Evolutionary conservation across 2,113 vertebrate genomes (phyloP).

Genomic region (Microcebus griseorufus): DNA sequence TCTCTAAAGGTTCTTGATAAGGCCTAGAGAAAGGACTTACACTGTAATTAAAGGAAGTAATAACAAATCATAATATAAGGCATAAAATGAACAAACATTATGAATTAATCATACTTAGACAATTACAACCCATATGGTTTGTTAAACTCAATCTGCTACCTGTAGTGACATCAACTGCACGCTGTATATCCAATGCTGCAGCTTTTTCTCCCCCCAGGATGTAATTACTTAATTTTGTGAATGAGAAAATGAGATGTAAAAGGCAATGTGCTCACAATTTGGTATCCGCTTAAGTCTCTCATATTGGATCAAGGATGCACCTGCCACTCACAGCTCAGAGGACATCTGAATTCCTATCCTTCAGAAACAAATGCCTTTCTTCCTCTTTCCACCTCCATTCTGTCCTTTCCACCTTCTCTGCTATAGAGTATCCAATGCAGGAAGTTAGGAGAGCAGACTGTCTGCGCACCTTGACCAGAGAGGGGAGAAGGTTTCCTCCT

Average conservation of each 20-base stretch:
- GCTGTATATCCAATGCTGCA: slow-evolving; percentile 73
- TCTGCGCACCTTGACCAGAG: not conserved
- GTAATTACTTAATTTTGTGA: slow-evolving; percentile 85
- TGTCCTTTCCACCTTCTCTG: not conserved
- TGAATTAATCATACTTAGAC: slow-evolving; percentile 94
- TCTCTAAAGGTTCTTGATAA: slow-evolving; percentile 89
- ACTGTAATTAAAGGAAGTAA: slow-evolving; percentile 89
- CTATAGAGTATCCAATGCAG: not conserved
- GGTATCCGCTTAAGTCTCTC: slow-evolving; percentile 57
- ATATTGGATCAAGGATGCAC: slow-evolving; percentile 65
- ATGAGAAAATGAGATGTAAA: slow-evolving; percentile 83
- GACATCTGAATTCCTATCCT: slow-evolving; percentile 58
- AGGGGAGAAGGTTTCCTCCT: not conserved
- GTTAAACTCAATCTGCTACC: slow-evolving; percentile 98
- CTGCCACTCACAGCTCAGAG: slow-evolving; percentile 48
- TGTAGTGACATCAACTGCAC: slow-evolving; percentile 81
- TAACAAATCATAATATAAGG: slow-evolving; percentile 96
- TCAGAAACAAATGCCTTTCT: not conserved
- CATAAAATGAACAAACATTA: slow-evolving; percentile 98
- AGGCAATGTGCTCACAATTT: slow-evolving; percentile 72
- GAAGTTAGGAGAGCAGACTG: not conserved
- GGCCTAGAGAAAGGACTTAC: slow-evolving; percentile 84
- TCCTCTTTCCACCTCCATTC: not conserved
- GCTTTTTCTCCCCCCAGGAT: slow-evolving; percentile 69
- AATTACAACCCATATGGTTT: slow-evolving; percentile 99